Evolutionary conservation across 2,113 vertebrate species (phyloP), one percentile per base, ranked within the genome.

Genomic region (Lophochroa leadbeateri): DNA sequence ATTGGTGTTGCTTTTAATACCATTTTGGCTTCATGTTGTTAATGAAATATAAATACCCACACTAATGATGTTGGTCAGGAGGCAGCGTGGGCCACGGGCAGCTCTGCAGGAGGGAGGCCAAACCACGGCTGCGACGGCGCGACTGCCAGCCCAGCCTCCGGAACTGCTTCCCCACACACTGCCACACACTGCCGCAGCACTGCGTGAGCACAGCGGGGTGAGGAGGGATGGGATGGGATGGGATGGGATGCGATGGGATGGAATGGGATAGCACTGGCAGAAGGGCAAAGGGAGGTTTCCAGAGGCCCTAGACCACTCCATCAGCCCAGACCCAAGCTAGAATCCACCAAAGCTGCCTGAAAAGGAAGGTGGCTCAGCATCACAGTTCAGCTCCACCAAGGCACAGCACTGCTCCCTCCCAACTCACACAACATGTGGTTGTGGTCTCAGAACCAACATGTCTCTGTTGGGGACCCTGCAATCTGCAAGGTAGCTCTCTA

Each of bases 11-110:
- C 98, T 98, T 98, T 98, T 98, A 98, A 98, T 98, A 98, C 98
- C 97, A 96, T 98, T 98, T 98, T 97, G 98, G 98, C 97, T 98
- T 98, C 98, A 98, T 98, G 98, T 96, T 94, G 98, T 98, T 98
- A 98, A 98, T 98, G 98, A 98, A 98, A 98, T 98, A 98, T 98
- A 98, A 98, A 98, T 98, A 98, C 97, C 97, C 97, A 10, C 93
- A 89, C 98, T 98, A 98, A 98, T 98, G 98, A 98, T 98, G 98
- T 98, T 96, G 98, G 98, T 98, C 98, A 98, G 98, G 92, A 98
- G 97, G 98, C 98, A 97, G 96, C 93, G 92, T 92, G 98, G 98
- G 98, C 98, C 97, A 97, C 95, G 92, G 96, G 97, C 97, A 92
- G 97, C 97, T 97, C 52, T 82, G 95, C 96, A 98, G 97, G 96